Evolutionary conservation across 2,797 vertebrate genomes (phyloP), one percentile per base, ranked within the genome.

Genomic region (Sebastes jordani): DNA sequence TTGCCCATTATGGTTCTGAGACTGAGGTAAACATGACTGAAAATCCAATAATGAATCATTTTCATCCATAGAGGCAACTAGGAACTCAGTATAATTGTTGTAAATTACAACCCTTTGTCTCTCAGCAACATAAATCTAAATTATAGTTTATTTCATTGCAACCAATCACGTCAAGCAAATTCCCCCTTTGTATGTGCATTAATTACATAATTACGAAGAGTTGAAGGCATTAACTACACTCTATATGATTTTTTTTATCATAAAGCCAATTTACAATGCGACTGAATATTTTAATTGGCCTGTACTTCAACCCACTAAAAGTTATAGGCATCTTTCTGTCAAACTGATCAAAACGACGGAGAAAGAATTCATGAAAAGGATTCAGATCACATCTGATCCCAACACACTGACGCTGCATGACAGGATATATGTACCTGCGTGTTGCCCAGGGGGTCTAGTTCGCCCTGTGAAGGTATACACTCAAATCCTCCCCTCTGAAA

Each of bases 1-100:
- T 93, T 91, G 81, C 76, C 66, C 61, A 90, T 90, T 92, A 86
- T 91, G 76, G 85, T 76, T 74, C 34, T 1, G 69, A 88, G 90
- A 84, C 42, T 46, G 16, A 46, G 14, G 71, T 81, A 88, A 91
- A 91, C 87, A 83, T 34, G 84, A 83, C 63, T 87, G 76, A 67
- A 82, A 91, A 84, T 79, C 58, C 73, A 55, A 89, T 88, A 86
- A 89, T 88, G 61, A 84, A 71, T 74, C 60, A 32, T 75, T 80
- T 83, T 78, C 56, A 66, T 79, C 67, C 66, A 69, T 10, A 16
- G 68, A 84, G 71, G 23, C 1, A 7, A 23, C 56, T 30, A 30
- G 52, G 64, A 77, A 55, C 11, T 63, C 60, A 13, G 2, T 68
- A 6, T 65, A 87, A 83, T 78, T 86, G 59, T 58, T 74, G 56